A percentile compares a stretch with the other conserved stretches of the same genome.
Evolutionary conservation across 1,140 invertebrate genomes (phyloP).

Genomic region (Hestina assimilis): DNA sequence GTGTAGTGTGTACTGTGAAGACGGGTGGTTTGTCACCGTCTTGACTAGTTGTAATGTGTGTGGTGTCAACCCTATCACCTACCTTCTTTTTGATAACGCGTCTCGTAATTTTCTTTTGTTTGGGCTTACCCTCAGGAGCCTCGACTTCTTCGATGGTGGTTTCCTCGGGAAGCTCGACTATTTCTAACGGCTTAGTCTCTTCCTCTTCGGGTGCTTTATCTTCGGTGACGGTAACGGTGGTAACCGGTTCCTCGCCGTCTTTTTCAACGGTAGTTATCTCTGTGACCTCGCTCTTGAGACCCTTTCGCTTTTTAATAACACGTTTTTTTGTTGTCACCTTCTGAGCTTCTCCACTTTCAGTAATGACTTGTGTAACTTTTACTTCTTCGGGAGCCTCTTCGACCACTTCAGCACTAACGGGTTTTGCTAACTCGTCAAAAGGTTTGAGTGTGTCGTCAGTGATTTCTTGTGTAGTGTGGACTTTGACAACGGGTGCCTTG

Average conservation of each 20-base stretch:
- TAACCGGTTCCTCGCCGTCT: conserved; percentile 51
- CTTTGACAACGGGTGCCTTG: conserved; percentile 21
- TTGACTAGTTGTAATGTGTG: neutral
- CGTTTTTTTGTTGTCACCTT: conserved; percentile 56
- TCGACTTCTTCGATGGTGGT: too few species aligned
- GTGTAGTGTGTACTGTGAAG: conserved; percentile 39
- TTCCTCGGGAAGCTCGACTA: too few species aligned
- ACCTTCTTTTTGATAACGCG: conserved; percentile 60
- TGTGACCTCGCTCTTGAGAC: too few species aligned
- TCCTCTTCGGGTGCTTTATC: neutral
- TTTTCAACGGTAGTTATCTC: conserved; percentile 74
- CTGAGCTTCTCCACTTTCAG: too few species aligned
- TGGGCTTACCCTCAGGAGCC: too few species aligned
- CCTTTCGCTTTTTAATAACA: conserved; percentile 53
- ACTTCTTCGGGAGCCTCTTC: conserved; percentile 41
- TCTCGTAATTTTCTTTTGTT: too few species aligned
- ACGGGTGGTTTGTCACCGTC: conserved; percentile 41
- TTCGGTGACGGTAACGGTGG: too few species aligned
- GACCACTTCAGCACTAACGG: too few species aligned
- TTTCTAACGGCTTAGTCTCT: too few species aligned
- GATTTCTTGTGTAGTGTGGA: conserved; percentile 33
- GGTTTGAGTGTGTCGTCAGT: too few species aligned
- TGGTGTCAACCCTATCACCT: conserved; percentile 49
- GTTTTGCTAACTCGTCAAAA: too few species aligned
- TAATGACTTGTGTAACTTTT: conserved; percentile 50